phyloP scores from a whole-genome alignment of 2,113 vertebrate species.

The Phalacrocorax aristotelis region DNA sequence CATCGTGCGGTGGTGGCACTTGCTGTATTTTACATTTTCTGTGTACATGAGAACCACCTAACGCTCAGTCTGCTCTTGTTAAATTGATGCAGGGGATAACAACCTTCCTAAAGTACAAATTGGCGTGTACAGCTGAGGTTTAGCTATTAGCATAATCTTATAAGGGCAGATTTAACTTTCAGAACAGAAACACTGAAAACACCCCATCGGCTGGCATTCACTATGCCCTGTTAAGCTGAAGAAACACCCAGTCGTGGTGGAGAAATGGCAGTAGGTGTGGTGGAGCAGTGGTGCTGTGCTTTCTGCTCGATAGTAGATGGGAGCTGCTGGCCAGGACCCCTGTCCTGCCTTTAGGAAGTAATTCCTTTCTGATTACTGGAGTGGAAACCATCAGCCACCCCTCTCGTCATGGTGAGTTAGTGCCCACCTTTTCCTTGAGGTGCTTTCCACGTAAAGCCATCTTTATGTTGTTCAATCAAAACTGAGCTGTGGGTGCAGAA shows the following conservation, averaged over 20 bases:
- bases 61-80: not conserved
- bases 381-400: not conserved
- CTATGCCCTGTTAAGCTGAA: not conserved
- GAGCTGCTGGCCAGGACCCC: not conserved
- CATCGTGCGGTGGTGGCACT: not conserved
- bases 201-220: not conserved
- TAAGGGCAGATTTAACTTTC: slow-evolving; percentile 27
- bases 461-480: not conserved
- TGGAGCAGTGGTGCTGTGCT: not conserved
- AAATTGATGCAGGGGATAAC: not conserved
- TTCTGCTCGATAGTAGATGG: not conserved
- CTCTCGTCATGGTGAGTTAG: not conserved
- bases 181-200: not conserved
- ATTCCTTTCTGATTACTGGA: not conserved
- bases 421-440: not conserved
- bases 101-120: not conserved
- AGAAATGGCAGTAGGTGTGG: not conserved
- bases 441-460: not conserved
- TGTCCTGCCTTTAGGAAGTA: not conserved
- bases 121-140: not conserved
- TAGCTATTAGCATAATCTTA: slow-evolving; percentile 31
- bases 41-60: accelerated
- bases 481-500: not conserved
- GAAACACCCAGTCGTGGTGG: accelerated
- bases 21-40: not conserved